Percentiles rank a stretch among this genome's conserved stretches.
Conservation (phyloP, 2,113 vertebrate genomes). For the Neofelis nebulosa region DNA sequence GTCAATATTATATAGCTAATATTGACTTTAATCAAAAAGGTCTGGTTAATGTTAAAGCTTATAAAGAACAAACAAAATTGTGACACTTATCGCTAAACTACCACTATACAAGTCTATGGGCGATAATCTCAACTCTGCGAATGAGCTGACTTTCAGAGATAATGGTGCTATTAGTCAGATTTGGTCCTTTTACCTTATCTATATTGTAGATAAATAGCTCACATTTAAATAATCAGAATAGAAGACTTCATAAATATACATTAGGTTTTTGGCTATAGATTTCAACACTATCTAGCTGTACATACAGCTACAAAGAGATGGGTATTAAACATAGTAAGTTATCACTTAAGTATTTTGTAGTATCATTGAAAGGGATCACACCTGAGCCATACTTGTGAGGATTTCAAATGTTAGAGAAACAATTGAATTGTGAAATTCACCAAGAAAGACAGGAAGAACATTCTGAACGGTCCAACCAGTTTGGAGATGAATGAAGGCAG, state of each 20-base stretch:
- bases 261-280: not conserved
- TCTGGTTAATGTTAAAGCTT: constrained; percentile 61
- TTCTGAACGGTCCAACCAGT: not conserved
- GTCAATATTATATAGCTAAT: constrained; percentile 69
- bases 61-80: constrained; percentile 55
- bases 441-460: not conserved
- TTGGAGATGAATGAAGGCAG: not conserved
- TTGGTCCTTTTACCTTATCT: not conserved
- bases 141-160: not conserved
- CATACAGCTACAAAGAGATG: constrained; percentile 9
- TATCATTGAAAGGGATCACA: not conserved
- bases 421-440: not conserved
- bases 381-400: not conserved
- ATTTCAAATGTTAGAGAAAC: constrained; percentile 36
- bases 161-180: constrained; percentile 6
- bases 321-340: not conserved
- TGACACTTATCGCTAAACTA: constrained; percentile 44
- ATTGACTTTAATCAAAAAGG: constrained; percentile 72
- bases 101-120: not conserved
- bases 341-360: not conserved
- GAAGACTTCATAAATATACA: not conserved
- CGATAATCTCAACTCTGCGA: not conserved
- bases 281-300: not conserved
- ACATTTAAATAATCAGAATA: constrained; percentile 9
- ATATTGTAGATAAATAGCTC: constrained; percentile 23